A percentile compares a stretch with the other conserved stretches of the same genome.
Conservation (phyloP, 1,140 invertebrate genomes). For the Campoletis sonorensis region DNA sequence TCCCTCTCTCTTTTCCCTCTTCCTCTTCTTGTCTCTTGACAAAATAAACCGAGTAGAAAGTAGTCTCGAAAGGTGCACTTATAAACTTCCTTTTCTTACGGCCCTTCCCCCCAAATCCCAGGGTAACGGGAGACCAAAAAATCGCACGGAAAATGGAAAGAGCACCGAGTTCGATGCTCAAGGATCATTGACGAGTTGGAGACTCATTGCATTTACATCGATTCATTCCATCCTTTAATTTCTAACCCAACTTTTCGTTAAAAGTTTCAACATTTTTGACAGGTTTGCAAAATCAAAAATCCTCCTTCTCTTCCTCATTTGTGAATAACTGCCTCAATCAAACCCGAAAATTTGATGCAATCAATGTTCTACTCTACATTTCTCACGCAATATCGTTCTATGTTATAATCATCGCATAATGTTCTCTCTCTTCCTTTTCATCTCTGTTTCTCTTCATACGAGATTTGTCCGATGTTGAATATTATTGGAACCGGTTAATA, state of each 20-base stretch:
- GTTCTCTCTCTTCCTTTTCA: background rate
- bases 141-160: background rate
- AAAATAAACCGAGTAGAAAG: conserved; percentile 24
- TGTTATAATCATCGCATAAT: conserved; percentile 8
- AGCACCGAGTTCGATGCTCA: background rate
- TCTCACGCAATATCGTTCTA: background rate
- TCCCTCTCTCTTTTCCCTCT: background rate
- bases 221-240: no score
- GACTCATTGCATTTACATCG: no score
- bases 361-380: background rate
- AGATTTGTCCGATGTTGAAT: conserved; percentile 23
- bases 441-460: background rate
- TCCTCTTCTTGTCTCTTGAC: background rate
- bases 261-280: no score
- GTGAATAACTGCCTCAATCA: background rate
- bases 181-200: no score
- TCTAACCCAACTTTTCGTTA: no score
- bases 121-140: background rate
- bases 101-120: background rate
- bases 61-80: background rate
- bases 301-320: background rate
- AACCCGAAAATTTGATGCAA: no score
- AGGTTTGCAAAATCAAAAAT: background rate
- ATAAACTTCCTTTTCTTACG: background rate
- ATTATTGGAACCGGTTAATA: conserved; percentile 42